These are phyloP conservation scores for Agonopterix subpropinquella DNA, from an alignment of 2,888 invertebrate genomes.

Conservation along the genomic window DNA sequence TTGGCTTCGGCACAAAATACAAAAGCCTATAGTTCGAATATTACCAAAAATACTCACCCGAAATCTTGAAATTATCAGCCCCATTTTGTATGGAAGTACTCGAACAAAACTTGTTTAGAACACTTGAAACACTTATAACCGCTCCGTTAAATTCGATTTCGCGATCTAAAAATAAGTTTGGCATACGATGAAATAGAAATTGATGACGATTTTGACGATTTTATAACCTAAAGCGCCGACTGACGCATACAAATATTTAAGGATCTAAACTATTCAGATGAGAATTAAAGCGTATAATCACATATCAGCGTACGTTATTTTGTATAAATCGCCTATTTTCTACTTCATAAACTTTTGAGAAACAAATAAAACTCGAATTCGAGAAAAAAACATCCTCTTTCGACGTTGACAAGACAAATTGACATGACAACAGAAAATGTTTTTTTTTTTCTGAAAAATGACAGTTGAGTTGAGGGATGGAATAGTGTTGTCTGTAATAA, in stretches of 20 bases:
- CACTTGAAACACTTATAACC: constrained; percentile 21
- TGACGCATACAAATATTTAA: neutral
- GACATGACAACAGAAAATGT: neutral
- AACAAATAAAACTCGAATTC: constrained; percentile 23
- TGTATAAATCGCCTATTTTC: constrained; percentile 6
- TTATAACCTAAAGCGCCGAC: constrained; percentile 59
- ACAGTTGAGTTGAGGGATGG: neutral
- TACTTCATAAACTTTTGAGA: constrained; percentile 15
- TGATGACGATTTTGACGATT: constrained; percentile 44
- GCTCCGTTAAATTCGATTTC: constrained; percentile 37
- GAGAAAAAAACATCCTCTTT: constrained; percentile 15
- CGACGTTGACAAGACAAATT: constrained; percentile 4
- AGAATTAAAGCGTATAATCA: neutral
- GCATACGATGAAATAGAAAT: constrained; percentile 39
- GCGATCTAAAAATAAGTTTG: constrained; percentile 58
- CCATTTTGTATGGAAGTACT: constrained; percentile 56
- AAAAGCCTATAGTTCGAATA: neutral
- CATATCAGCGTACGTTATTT: neutral
- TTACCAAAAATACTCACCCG: constrained; percentile 71
- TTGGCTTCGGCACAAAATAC: constrained; percentile 35
- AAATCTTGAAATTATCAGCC: constrained; percentile 80
- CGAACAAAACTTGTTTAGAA: constrained; percentile 16
- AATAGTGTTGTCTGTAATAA: neutral
- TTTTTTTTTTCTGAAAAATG: neutral
- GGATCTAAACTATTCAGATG: neutral